Evolutionary conservation across 1,140 invertebrate genomes (phyloP), one percentile per base, ranked within the genome.

Genomic region (Drosophila repleta): DNA sequence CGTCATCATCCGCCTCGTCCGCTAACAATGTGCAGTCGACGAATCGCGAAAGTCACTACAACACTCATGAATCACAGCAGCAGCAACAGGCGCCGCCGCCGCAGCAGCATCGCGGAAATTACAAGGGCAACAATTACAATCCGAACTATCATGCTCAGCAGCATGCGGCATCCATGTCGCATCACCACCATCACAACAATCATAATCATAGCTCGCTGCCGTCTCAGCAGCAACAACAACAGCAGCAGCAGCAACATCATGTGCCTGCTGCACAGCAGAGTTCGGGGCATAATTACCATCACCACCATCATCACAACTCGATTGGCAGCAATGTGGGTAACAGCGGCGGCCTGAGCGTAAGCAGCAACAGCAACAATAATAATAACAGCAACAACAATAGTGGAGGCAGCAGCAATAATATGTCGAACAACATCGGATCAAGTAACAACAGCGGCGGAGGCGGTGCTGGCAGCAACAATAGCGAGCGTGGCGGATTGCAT

Each of bases 51-150:
- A 82, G 53, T 39, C 83, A 87, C 11, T 85, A 80, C 43, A 74
- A 65, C 39, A 58, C 76, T 21, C 74, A 82, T 60, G 85, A 74
- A 68, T 80, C 68, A 46, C 61, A 57, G 51, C 39, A 41, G 5
- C 39, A 35, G 32, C 32, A 35, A 5, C 39, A 41, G 17, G 21
- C 29, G 24, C 67, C 78, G 61, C 46, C 71, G 53, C 69, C 76
- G 51, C 79, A 74, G 17, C 85, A 90, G 41, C 85, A 91, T 74
- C 90, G 90, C 51, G 89, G 90, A 45, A 90, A 90, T 37, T 91
- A 91, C 53, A 91, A 91, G 75, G 85, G 85, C 49, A 91, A 91
- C 51, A 91, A 90, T 71, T 91, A 90, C 35, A 91, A 91, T 77
- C 89, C 90, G n/a, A 83, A 91, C 29, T 91, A 89, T 53, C 88